These are phyloP conservation scores for Cataglyphis rosenhaueri DNA, from an alignment of 2,888 invertebrate species.

Conservation along the genomic window DNA sequence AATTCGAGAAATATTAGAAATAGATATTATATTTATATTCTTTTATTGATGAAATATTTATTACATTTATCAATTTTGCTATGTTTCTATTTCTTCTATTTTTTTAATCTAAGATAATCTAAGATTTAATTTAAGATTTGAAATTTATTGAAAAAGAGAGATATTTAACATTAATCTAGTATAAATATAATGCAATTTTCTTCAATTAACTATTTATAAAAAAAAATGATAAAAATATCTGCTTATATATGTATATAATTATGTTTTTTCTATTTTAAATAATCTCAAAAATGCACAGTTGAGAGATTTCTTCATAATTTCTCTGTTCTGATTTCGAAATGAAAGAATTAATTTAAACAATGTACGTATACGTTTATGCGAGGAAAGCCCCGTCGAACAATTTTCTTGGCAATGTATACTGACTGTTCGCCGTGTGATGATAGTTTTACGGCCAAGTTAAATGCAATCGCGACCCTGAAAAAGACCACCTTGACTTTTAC, in stretches of 20 bases:
- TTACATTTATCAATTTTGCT: background rate
- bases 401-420: conserved; percentile 67
- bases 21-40: background rate
- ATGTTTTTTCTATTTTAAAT: conserved; percentile 5
- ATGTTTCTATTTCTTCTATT: background rate
- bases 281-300: background rate
- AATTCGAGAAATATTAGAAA: background rate
- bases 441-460: conserved; percentile 68
- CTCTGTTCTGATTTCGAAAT: background rate
- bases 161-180: background rate
- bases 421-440: conserved; percentile 59
- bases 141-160: background rate
- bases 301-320: background rate
- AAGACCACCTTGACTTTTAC: conserved; percentile 70
- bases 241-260: background rate
- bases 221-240: background rate
- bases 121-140: background rate
- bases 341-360: conserved; percentile 15
- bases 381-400: conserved; percentile 22
- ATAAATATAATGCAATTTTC: conserved; percentile 3
- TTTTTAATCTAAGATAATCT: background rate
- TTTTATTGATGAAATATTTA: background rate
- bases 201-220: background rate
- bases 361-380: conserved; percentile 17
- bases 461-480: conserved; percentile 70